Evolutionary conservation across 1,140 invertebrate genomes (phyloP).

Genomic region (Drosophila orosa): DNA sequence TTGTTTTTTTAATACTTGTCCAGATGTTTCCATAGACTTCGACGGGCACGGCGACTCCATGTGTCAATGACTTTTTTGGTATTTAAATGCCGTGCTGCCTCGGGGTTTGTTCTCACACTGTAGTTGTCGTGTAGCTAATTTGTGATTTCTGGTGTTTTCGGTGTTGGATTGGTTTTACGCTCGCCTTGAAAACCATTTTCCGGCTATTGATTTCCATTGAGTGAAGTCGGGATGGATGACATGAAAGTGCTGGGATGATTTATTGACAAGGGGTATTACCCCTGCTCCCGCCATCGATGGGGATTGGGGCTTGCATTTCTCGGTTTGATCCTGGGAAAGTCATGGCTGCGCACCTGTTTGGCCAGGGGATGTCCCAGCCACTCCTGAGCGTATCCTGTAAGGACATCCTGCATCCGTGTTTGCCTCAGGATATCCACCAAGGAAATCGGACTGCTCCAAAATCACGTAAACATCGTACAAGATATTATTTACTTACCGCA

Average conservation of each 20-base stretch:
- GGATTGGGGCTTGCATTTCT: conserved; percentile 5
- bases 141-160: conserved; percentile 78
- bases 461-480: conserved; percentile 65
- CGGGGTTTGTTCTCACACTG: conserved; percentile 65
- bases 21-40: conserved; percentile 59
- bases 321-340: conserved; percentile 16
- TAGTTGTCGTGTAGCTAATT: conserved; percentile 70
- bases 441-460: conserved; percentile 71
- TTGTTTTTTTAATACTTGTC: conserved; percentile 64
- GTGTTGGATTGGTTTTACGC: conserved; percentile 74
- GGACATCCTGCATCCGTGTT: conserved; percentile 68
- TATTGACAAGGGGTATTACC: conserved; percentile 49
- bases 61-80: conserved; percentile 66
- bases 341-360: conserved; percentile 56
- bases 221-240: conserved; percentile 46
- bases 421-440: conserved; percentile 48
- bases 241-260: conserved; percentile 70
- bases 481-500: conserved; percentile 63
- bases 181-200: conserved; percentile 74
- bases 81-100: conserved; percentile 58
- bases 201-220: conserved; percentile 70
- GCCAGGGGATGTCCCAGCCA: conserved; percentile 6
- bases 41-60: conserved; percentile 41
- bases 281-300: not conserved
- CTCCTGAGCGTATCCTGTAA: conserved; percentile 40